Base-by-base conservation (phyloP, 2,888 invertebrate species). In the Blera fallax region DNA sequence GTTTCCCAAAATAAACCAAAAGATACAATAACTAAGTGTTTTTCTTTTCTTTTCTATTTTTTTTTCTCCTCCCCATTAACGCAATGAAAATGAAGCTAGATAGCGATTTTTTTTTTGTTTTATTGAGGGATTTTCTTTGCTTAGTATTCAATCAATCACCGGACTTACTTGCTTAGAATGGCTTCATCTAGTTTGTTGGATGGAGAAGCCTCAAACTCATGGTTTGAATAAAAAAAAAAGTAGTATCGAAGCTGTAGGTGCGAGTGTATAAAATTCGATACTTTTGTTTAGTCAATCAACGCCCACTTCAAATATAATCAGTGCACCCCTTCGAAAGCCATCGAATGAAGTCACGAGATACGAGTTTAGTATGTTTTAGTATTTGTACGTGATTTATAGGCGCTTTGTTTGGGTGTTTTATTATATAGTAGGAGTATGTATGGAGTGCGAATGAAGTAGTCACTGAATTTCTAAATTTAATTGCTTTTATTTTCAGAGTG, bases 131-230 rank as follows among this genome's bases (percentile, higher is more conserved):
- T 72, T 70, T 62, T 64, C 45, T 70, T 58, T 50, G 8, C 37
- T 58, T 60, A 40, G 14, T 34, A 48, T 37, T 52, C 73, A 52
- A 83, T 83, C 83, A 83, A 83, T 83, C 83, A 78, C 52, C 21
- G 8, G 43, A 18, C 8, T 7, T 16, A 45, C 21, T 54, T 74
- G 54, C 24, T 65, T 32, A 40, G 32, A 74, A 54, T 56, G 18
- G 27, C 18, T 18, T 48, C 32, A 43, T 37, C 21, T 32, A 3
- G 62, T 16, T 18, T 24, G 11, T 11, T 8, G 14, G 24, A 11
- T 16, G 16, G 21, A n/a, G 34, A 37, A 10, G 21, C 11, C 24
- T 45, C 58, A 24, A 10, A 43, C 14, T 27, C 8, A 21, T 48
- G 21, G 16, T 45, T 8, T 16, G 27, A n/a, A 52, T n/a, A 1